Percentiles rank a stretch among this genome's conserved stretches.
Evolutionary conservation across 2,113 vertebrate genomes (phyloP).

Genomic region (Bubo blakistoni): DNA sequence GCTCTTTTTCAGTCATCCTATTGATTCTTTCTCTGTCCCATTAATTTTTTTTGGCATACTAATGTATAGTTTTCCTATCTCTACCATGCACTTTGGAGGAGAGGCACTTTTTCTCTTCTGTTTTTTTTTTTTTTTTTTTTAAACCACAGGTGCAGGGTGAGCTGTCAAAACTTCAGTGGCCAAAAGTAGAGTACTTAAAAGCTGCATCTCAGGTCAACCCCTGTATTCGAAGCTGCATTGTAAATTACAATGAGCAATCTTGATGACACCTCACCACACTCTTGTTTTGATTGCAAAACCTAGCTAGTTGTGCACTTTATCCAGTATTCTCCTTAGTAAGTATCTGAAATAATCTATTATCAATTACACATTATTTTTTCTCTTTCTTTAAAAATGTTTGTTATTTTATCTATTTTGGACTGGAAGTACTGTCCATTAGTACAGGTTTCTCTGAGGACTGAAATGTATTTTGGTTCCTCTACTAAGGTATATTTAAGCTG

Average conservation of each 20-base stretch:
- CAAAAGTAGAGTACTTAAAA: background rate
- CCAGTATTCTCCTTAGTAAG: background rate
- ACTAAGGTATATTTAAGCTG: background rate
- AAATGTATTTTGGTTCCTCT: background rate
- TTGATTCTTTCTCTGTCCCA: background rate
- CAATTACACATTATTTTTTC: background rate
- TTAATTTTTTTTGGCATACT: background rate
- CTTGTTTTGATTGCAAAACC: background rate
- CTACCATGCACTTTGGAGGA: background rate
- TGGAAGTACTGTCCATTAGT: background rate
- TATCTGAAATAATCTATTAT: background rate
- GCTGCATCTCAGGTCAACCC: background rate
- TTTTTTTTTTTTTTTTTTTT: background rate
- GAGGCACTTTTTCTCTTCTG: background rate
- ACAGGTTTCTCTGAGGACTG: background rate
- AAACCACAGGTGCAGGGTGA: background rate
- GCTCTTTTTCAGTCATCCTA: background rate
- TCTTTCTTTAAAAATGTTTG: background rate
- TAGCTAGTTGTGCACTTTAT: constrained; percentile 37
- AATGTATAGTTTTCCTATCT: background rate
- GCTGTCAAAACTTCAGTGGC: background rate
- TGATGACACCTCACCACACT: background rate
- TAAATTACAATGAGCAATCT: background rate
- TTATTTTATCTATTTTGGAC: background rate
- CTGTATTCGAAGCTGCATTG: background rate